phyloP scores from a whole-genome alignment of 2,888 invertebrate species.

The Aphrophora alni region DNA sequence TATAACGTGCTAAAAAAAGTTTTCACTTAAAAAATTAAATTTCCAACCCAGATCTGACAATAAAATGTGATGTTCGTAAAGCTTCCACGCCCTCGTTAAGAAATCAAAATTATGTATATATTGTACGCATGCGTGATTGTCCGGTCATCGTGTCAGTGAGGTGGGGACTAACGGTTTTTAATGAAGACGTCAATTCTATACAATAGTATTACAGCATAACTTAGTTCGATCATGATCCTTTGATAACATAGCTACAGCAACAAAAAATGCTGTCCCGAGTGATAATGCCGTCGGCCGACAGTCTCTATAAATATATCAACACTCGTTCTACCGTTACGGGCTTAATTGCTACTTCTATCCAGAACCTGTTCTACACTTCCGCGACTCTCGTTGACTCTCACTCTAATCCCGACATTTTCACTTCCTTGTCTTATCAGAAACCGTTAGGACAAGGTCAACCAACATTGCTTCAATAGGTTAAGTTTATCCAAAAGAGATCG shows the following conservation, averaged over 20 bases:
- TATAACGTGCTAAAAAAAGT: too few relatives aligned
- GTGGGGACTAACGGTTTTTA: not conserved
- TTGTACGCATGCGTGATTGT: too few relatives aligned
- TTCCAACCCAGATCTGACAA: too few relatives aligned
- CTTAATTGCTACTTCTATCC: not conserved
- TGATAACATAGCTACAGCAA: not conserved
- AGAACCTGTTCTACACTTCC: not conserved
- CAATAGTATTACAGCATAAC: not conserved
- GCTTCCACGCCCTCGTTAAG: too few relatives aligned
- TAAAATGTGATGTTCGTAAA: too few relatives aligned
- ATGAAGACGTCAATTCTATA: not conserved
- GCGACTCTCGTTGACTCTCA: not conserved
- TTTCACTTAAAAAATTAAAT: too few relatives aligned
- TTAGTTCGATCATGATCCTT: not conserved
- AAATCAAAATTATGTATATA: too few relatives aligned
- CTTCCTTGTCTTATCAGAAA: conserved; percentile 4
- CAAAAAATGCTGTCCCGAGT: not conserved
- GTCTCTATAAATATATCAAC: not conserved
- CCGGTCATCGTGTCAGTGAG: too few relatives aligned
- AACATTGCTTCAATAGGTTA: not conserved
- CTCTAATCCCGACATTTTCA: not conserved
- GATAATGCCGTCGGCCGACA: not conserved
- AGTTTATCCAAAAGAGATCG: too few relatives aligned
- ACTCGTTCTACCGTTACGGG: not conserved
- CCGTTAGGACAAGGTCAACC: not conserved